phyloP scores from a whole-genome alignment of 1,140 invertebrate genomes.

The Hyles vespertilio region DNA sequence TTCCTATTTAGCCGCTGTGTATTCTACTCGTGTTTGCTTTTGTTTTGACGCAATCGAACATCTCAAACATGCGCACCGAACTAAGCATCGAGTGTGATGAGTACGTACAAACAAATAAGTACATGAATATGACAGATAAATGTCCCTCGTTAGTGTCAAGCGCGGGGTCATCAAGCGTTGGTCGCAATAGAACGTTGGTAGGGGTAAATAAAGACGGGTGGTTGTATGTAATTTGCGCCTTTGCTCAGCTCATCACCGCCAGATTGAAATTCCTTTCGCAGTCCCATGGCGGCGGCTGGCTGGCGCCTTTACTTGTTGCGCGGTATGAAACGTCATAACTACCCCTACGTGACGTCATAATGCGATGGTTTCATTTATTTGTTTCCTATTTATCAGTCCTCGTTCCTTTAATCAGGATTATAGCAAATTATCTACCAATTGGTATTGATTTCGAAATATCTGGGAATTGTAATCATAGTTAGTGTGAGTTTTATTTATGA shows the following conservation, averaged over 20 bases:
- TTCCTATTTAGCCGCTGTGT: too few species aligned
- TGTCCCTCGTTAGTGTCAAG: background rate
- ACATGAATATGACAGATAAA: slow-evolving; percentile 1
- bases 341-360: slow-evolving; percentile 58
- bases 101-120: too few species aligned
- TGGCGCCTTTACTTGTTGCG: slow-evolving; percentile 65
- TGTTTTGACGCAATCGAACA: slow-evolving; percentile 4
- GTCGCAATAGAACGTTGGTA: slow-evolving; percentile 6
- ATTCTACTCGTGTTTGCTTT: too few species aligned
- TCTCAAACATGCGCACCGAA: slow-evolving; percentile 6
- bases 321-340: slow-evolving; percentile 58
- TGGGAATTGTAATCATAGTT: too few species aligned
- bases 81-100: too few species aligned
- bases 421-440: too few species aligned
- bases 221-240: slow-evolving; percentile 60
- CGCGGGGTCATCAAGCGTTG: background rate
- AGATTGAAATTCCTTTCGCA: slow-evolving; percentile 64
- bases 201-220: slow-evolving; percentile 22
- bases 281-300: slow-evolving; percentile 48
- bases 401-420: too few species aligned
- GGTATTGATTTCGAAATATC: too few species aligned
- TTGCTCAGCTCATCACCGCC: slow-evolving; percentile 54
- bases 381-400: slow-evolving; percentile 12
- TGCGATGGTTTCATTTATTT: slow-evolving; percentile 51
- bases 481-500: too few species aligned